phyloP scores from a whole-genome alignment of 2,888 invertebrate genomes.

The Apotomis betuletana region DNA sequence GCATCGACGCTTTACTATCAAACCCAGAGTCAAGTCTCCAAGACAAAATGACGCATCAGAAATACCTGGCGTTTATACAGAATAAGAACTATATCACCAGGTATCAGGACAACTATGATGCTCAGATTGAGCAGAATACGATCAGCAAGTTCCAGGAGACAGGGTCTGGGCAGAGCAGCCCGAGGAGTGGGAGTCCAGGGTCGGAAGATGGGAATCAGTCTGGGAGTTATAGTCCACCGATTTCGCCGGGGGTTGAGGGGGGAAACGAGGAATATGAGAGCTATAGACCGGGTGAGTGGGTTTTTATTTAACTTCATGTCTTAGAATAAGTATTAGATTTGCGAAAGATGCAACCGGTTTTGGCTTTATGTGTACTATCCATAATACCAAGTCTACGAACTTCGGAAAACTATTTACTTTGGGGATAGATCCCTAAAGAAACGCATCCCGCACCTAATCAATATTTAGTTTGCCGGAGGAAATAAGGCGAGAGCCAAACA shows the following conservation, averaged over 20 bases:
- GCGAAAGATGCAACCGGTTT: too few relatives aligned
- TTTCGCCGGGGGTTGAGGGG: conserved; percentile 93
- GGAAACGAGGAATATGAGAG: conserved; percentile 76
- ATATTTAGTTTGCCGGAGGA: too few relatives aligned
- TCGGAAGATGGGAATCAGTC: conserved; percentile 85
- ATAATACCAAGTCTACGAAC: too few relatives aligned
- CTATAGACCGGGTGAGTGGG: conserved; percentile 73
- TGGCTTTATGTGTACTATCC: too few relatives aligned
- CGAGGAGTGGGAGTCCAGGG: conserved; percentile 71
- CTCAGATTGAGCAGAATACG: conserved; percentile 75
- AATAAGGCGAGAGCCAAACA: too few relatives aligned
- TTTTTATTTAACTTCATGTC: neutral
- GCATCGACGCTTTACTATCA: conserved; percentile 94
- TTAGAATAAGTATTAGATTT: too few relatives aligned
- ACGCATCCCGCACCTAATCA: too few relatives aligned
- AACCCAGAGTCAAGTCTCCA: conserved; percentile 71
- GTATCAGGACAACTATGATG: conserved; percentile 75
- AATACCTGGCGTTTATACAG: conserved; percentile 69
- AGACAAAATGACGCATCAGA: conserved; percentile 70
- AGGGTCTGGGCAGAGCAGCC: conserved; percentile 66
- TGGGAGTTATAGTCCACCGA: conserved; percentile 91
- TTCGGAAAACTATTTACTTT: too few relatives aligned
- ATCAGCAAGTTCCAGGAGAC: conserved; percentile 66
- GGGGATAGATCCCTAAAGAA: too few relatives aligned
- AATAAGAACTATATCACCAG: conserved; percentile 74